Base-by-base conservation (phyloP, 35 echinoderm and acorn worm species). In the Heliocidaris tuberculata region DNA sequence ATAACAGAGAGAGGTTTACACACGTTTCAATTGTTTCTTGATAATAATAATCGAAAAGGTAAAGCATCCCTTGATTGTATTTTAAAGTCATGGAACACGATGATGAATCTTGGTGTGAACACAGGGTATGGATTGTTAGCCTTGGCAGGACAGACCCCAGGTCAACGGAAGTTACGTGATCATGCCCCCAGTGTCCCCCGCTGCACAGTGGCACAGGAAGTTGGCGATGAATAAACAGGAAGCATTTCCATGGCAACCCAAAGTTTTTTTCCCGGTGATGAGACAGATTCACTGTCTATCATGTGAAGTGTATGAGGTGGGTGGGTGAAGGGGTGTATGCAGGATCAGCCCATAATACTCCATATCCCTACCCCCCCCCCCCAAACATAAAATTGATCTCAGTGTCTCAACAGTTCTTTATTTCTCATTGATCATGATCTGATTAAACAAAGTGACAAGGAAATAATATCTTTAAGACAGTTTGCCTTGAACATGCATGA, bases 151-250 rank as follows among this genome's bases (percentile, higher is more conserved):
- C 47, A 89, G 87, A 89, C 87, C 47, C 47, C 32, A 89, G 87
- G 87, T 89, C 87, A 89, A 17, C 31, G 31, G 87, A 89, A 89
- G 87, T 89, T 89, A 89, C 87, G 87, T 89, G 87, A 89, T 89
- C 32, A 19, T 16, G 87, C 31, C 87, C 87, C 87, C 29, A 47
- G 87, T 89, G 31, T 89, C 87, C 87, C 86, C 47, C 87, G 13
- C 21, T 89, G 29, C 87, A 47, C 47, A 47, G 87, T 89, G 87
- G 87, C 29, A 89, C 87, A 89, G 87, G 87, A 89, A 89, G 47
- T 48, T 89, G 29, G 87, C 47, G 87, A 89, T 89, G 87, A 89
- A 89, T 89, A 89, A 89, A 89, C 87, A 89, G 87, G 87, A 89
- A 89, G 47, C 31, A 24, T 89, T 32, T n/a, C 29, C 87, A 89